Percentiles rank a stretch among this genome's conserved stretches.
Conservation (phyloP, 2,888 invertebrate genomes). For the Acanthosepion esculentum region DNA sequence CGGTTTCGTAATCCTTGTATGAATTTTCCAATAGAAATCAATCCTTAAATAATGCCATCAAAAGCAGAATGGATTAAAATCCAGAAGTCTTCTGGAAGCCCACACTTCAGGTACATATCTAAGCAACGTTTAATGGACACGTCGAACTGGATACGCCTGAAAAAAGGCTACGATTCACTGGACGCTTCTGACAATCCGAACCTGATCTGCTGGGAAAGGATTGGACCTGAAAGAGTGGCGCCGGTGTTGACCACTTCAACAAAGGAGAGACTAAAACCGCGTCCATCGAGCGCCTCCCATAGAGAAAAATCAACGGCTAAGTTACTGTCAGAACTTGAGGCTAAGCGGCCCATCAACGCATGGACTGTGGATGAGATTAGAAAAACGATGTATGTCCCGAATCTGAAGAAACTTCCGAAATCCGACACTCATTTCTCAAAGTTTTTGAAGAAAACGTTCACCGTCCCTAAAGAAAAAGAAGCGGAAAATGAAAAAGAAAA, state of each 20-base stretch:
- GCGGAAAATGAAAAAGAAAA: too few relatives aligned
- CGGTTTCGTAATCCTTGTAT: too few relatives aligned
- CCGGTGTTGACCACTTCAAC: neutral
- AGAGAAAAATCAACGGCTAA: neutral
- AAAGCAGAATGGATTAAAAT: neutral
- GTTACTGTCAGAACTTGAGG: neutral
- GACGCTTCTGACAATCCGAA: neutral
- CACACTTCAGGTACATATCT: neutral
- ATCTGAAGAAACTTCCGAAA: neutral
- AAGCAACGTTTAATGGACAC: neutral
- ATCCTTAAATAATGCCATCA: neutral
- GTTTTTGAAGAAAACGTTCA: too few relatives aligned
- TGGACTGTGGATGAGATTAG: neutral
- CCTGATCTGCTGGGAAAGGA: neutral
- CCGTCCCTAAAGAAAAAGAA: too few relatives aligned
- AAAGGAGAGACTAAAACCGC: neutral
- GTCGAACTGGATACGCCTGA: neutral
- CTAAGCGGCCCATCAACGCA: neutral
- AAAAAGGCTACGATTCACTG: conserved; percentile 11
- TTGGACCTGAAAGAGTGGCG: neutral
- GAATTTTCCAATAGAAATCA: too few relatives aligned
- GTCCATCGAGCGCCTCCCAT: neutral
- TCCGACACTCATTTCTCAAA: neutral
- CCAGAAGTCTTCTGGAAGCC: neutral
- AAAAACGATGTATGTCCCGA: neutral